Base-by-base conservation (phyloP, 2,888 invertebrate species). In the Rhamphomyia laevipes region DNA sequence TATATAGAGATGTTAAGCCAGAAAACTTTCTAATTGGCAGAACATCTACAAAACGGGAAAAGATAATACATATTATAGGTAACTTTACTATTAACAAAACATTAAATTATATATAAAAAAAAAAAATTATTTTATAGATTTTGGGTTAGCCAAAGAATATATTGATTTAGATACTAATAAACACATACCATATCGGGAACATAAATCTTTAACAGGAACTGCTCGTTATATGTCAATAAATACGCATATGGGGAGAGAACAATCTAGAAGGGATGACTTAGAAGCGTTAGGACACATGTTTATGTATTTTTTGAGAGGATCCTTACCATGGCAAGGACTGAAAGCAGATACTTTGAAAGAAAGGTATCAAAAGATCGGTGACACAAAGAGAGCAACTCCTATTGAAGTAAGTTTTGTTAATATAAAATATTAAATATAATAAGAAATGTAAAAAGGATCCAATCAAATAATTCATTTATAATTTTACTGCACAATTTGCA, bases 211-310 rank as follows among this genome's bases (percentile, higher is more conserved):
- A 68, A 99, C 99, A 57, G 99, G 99, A 64, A 99, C 99, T 59
- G 99, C 99, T 62, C 84, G 99, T 76, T 99, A 99, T 77, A 99
- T 99, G 99, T 97, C 96, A 74, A 99, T 99, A 75, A 99, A 99
- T 74, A 99, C 99, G 72, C 99, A 99, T 80, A 85, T 99, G 79
- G 99, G 99, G 67, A 94, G 96, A 87, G 99, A 99, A 77, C 99
- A 99, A 83, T 96, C 96, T 68, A 83, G 99, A 72, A 81, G 99
- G 71, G 99, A 99, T 76, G 99, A 99, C 77, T 78, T 99, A 72
- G 99, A 99, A 76, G 99, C 99, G 56, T 79, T 99, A 67, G 99
- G 99, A 58, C 97, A 99, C 77, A 99, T 99, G 99, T 99, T 99
- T 78, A 97, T 99, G 97, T 99, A 99, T 80, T 99, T 99, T 78